phyloP scores from a whole-genome alignment of 2,797 vertebrate genomes.

The Sternotherus odoratus region DNA sequence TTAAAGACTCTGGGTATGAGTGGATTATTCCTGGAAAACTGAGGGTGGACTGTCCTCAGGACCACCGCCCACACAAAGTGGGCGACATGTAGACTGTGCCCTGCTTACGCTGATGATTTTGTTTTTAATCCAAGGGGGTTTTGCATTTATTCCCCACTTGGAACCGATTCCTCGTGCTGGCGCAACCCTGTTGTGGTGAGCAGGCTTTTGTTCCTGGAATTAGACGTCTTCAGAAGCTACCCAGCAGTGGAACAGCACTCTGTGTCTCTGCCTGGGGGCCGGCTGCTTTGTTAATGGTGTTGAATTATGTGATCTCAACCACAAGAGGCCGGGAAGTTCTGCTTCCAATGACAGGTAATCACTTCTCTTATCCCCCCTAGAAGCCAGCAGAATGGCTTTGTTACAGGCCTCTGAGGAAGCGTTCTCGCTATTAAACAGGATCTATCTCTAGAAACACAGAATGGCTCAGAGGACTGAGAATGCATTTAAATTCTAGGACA shows the following conservation, averaged over 20 bases:
- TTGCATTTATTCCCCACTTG: not conserved
- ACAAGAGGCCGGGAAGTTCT: not conserved
- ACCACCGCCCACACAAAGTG: too few species aligned
- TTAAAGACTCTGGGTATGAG: too few species aligned
- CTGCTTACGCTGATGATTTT: too few species aligned
- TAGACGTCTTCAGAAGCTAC: not conserved
- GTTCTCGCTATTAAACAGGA: not conserved
- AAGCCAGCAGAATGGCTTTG: constrained; percentile 17
- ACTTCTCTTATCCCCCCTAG: not conserved
- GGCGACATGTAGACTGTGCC: too few species aligned
- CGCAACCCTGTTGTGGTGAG: not conserved
- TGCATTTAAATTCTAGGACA: not conserved
- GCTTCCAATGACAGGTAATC: not conserved
- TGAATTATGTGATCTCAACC: not conserved
- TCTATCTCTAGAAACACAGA: not conserved
- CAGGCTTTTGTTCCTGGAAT: not conserved
- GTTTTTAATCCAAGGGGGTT: too few species aligned
- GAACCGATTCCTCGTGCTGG: not conserved
- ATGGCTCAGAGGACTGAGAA: not conserved
- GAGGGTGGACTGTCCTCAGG: too few species aligned
- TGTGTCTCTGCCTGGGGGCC: not conserved
- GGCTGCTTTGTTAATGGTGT: not conserved
- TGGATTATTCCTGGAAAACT: too few species aligned
- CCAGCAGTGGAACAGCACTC: not conserved
- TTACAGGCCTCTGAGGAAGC: not conserved